phyloP scores from a whole-genome alignment of 2,888 invertebrate species.

The Megamerina dolium region DNA sequence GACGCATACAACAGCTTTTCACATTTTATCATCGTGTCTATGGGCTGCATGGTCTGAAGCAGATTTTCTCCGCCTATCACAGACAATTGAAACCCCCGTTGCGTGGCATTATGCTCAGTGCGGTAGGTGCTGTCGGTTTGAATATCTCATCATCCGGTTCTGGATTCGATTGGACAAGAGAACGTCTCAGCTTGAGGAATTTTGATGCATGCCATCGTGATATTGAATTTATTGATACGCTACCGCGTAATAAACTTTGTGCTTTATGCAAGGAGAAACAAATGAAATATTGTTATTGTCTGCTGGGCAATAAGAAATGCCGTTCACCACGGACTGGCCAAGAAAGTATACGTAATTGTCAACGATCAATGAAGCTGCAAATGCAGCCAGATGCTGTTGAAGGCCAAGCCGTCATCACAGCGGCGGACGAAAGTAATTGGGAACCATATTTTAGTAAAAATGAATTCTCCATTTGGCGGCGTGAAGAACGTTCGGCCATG shows the following conservation, averaged over 20 bases:
- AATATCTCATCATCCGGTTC: constrained; percentile 40
- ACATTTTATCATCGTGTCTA: constrained; percentile 59
- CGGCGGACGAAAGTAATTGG: constrained; percentile 45
- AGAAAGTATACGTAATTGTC: constrained; percentile 51
- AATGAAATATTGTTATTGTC: constrained; percentile 40
- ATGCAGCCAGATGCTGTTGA: constrained; percentile 7
- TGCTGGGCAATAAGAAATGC: constrained; percentile 32
- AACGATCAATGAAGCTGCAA: constrained; percentile 7
- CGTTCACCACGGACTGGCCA: constrained; percentile 24
- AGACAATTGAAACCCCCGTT: constrained; percentile 49
- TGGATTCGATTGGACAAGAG: constrained; percentile 58
- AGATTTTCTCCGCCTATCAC: constrained; percentile 50
- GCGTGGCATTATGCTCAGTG: constrained; percentile 54
- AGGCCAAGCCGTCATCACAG: constrained; percentile 26
- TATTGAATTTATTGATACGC: constrained; percentile 54
- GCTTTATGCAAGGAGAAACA: constrained; percentile 33
- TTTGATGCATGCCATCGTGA: constrained; percentile 55
- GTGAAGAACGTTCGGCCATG: constrained; percentile 62
- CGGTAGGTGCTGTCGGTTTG: constrained; percentile 54
- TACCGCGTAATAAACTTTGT: constrained; percentile 53
- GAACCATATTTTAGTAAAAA: constrained; percentile 71
- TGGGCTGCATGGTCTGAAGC: constrained; percentile 56
- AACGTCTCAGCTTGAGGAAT: constrained; percentile 55
- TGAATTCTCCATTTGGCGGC: constrained; percentile 76
- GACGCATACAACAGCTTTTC: constrained; percentile 60